Base-by-base conservation (phyloP, 2,113 vertebrate genomes). In the Siphamia tubifer region DNA sequence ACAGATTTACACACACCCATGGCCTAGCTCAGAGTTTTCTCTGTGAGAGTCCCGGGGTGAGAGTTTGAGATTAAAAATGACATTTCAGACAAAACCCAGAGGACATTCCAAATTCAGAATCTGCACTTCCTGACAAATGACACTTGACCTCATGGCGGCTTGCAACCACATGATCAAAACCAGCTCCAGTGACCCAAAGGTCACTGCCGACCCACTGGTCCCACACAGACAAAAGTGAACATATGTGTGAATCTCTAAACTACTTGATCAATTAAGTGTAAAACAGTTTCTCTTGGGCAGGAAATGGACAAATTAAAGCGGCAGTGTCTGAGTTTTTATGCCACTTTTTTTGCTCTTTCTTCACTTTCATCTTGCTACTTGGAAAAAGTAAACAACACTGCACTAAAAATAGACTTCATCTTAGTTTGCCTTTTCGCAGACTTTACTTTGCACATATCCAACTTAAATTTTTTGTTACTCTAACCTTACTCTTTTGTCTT, bases 91-190 rank as follows among this genome's bases (percentile, higher is more conserved):
- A 8, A 66, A 61, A 73, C 65, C 78, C 45, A 32, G 25, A 67
- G 72, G 62, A 27, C 24, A 5, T 11, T 56, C 68, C 35, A 48
- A 67, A 48, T 61, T 63, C 5, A 8, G 54, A 81, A 38, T 57
- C 35, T 45, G 43, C 60, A 83, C 57, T 86, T 87, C 83, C 79
- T 82, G 79, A 79, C 53, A 69, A 58, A 74, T 68, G 60, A 68
- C 57, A 70, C 70, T 65, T 86, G 56, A 71, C 70, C 74, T 62
- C n/a, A 42, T 32, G 47, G 67, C 27, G 30, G 58, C 54, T 67
- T 73, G 61, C 60, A 68, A 73, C 62, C 47, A 15, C 61, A 58
- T 68, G 83, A 87, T 85, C 82, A 85, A 83, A 83, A 74, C 70
- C 32, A 32, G 80, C 49, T 60, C 45, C 42, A 52, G 64, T 45